Evolutionary conservation across 2,113 vertebrate species (phyloP).

Genomic region (Anoplopoma fimbria): DNA sequence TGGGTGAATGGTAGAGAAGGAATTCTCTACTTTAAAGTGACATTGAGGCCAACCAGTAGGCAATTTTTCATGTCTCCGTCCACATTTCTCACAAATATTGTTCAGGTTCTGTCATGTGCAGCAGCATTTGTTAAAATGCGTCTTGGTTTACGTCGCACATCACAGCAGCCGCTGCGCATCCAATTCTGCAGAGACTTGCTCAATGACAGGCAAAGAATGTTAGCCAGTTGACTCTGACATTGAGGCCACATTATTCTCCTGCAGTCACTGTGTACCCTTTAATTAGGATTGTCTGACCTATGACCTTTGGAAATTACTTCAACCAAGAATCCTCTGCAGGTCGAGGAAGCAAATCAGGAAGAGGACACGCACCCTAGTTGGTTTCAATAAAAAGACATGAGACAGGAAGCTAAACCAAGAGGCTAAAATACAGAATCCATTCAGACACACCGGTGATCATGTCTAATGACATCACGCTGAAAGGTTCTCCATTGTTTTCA

Average conservation of each 20-base stretch:
- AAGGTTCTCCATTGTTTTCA: background rate
- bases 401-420: conserved; percentile 34
- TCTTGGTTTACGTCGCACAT: conserved; percentile 18
- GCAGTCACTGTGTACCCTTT: conserved; percentile 70
- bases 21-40: background rate
- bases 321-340: conserved; percentile 37
- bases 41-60: background rate
- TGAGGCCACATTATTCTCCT: conserved; percentile 71
- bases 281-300: conserved; percentile 77
- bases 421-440: background rate
- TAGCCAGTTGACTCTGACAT: conserved; percentile 64
- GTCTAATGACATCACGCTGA: background rate
- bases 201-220: conserved; percentile 69
- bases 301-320: conserved; percentile 67
- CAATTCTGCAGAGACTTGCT: conserved; percentile 76
- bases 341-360: conserved; percentile 40
- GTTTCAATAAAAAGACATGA: conserved; percentile 32
- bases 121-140: conserved; percentile 38
- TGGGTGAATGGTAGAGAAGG: background rate
- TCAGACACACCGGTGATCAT: background rate
- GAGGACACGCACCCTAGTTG: background rate
- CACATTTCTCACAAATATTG: conserved; percentile 7
- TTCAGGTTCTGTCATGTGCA: conserved; percentile 30
- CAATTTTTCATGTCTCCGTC: background rate
- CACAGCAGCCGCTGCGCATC: conserved; percentile 28